Base-by-base conservation (phyloP, 1,140 invertebrate species). In the Conus ventricosus region DNA sequence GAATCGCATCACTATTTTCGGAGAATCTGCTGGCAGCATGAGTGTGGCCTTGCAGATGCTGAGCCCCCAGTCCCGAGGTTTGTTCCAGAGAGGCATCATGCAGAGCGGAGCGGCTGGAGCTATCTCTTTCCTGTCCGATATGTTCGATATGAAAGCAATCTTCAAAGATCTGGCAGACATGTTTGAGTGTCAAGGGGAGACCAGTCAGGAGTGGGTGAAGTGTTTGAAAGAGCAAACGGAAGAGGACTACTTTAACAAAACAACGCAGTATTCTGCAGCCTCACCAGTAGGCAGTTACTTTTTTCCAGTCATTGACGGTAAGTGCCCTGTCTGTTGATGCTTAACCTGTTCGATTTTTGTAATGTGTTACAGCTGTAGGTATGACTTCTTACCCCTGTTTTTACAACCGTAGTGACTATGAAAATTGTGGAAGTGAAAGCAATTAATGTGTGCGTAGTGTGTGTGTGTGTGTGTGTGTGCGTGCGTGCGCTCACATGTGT, bases 1-100 rank as follows among this genome's bases (percentile, higher is more conserved):
- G 51, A 82, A 91, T 15, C 83, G 78, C 8, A 91, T 94, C 15
- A 94, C 92, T 17, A n/a, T 94, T 15, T 91, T 93, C 76, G 93
- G 93, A 20, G 90, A 94, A 39, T 90, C 89, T 20, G 92, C 93
- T 0, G 93, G 93, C 51, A 88, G n/a, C 39, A 54, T 57, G 51
- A 87, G 85, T 57, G 71, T 80, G 15, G 71, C 27, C 67, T 54
- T 76, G 8, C 85, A 87, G 10, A 51, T 80, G 51, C 11, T 87
- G n/a, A 20, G 53, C 54, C 84, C 87, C 8, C 27, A 54, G 20
- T 84, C 76, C 54, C 83, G 51, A 76, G 85, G 84, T 25, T 55
- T 90, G 17, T 88, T 89, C 25, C 60, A 88, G 13, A 78, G 86
- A 88, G 87, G 80, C 8, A 90, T 90, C 83, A 53, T 71, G 51